Base-by-base conservation (phyloP, 2,113 vertebrate species). In the Ginglymostoma cirratum region DNA sequence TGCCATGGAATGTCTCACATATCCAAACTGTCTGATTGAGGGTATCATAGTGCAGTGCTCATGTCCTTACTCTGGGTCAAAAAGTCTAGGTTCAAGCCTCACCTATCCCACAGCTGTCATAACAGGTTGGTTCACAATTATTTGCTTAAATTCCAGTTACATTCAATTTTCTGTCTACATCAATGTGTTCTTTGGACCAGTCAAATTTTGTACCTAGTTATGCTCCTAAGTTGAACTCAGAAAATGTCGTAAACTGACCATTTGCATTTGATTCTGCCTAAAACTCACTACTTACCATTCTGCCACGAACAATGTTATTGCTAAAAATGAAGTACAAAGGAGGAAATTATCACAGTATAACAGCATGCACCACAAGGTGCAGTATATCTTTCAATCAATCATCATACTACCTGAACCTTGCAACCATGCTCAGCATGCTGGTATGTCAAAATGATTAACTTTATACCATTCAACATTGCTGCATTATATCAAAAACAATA, bases 401-500 rank as follows among this genome's bases (percentile, higher is more conserved):
- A 67, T 93, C 89, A 65, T 66, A 15, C 34, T 93, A 66, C 61
- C 34, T 66, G n/a, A 90, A 66, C 61, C n/a, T n/a, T 66, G 65
- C 61, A 93, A 93, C 86, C 30, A 65, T 21, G 52, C 52, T 90
- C 87, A 90, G 87, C 52, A 67, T 93, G 89, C 17, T 66, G 89
- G 15, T 7, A 65, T 66, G 89, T 67, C 61, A 93, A 19, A 21
- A 65, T 38, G 34, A 66, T 67, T 66, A 38, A 93, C 61, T 93
- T 93, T 67, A 66, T 93, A 21, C 61, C 7, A 24, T 67, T 93
- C 61, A 66, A 61, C 14, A 95, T 72, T 30, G 45, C 67, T 76
- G 69, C 52, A 52, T 95, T 95, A 52, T 95, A 95, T 95, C 67
- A 76, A 95, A 95, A 70, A 34, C 67, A 72, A 95, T 72, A 95